Evolutionary conservation across 2,888 invertebrate genomes (phyloP), one percentile per base, ranked within the genome.

Genomic region (Caenorhabditis zanzibari): DNA sequence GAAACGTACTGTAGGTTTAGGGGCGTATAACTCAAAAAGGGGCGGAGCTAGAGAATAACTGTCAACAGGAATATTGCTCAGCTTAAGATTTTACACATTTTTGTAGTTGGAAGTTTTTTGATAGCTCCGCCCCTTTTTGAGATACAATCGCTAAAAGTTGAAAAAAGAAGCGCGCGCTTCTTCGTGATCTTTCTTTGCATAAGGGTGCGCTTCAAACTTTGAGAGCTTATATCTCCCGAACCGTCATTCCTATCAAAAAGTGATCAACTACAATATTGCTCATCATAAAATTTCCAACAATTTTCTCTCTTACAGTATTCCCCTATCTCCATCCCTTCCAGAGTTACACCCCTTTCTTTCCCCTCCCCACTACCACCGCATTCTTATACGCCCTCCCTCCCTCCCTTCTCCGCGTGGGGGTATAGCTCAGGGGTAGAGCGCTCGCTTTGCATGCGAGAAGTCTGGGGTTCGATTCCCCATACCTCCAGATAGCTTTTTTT

Each of bases 381-480:
- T 64, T 44, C 16, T 44, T 47, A 41, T 19, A n/a, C 47, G 47
- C 47, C 19, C n/a, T 47, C 19, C 38, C 47, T 0, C n/a, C 19
- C 10, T n/a, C 47, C n/a, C 7, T 7, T 19, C 19, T 6, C 6
- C 1, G n/a, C 19, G 47, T n/a, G 47, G 47, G 47, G 19, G 47
- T 47, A 47, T 47, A 47, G 47, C 47, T 47, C 47, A 47, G 47
- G 47, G 88, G 88, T 88, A 88, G 87, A 88, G 88, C 88, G 88
- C 88, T 88, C 88, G 82, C 87, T 88, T 88, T 85, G 88, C 88
- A 88, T 88, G 88, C 81, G 85, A 88, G 88, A 88, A 77, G 86
- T 76, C 86, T 86, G 86, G 86, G 86, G 85, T 86, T 86, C 86
- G 82, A 86, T 86, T 86, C 86, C 86, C 84, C 81, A 84, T 85